These are phyloP conservation scores for Drosophila parabipectinata DNA, from an alignment of 1,140 invertebrate species.

Conservation along the genomic window DNA sequence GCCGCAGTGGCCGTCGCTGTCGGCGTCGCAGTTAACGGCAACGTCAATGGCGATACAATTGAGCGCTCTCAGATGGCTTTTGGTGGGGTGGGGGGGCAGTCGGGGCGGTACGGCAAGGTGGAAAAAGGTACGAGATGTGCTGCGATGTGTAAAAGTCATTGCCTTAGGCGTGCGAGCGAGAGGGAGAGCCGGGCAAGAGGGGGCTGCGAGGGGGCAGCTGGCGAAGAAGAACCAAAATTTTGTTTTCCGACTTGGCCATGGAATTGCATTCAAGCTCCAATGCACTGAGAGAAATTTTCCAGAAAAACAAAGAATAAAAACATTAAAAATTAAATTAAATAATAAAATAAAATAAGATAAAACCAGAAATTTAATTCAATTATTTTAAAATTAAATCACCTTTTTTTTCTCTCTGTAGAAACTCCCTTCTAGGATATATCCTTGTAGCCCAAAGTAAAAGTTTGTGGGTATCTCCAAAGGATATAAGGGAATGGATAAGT, in stretches of 20 bases:
- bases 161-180: conserved; percentile 39
- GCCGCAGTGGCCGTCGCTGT: conserved; percentile 9
- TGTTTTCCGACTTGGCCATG: conserved; percentile 30
- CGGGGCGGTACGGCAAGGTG: conserved; percentile 1
- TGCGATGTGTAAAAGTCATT: conserved; percentile 80
- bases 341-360: background rate
- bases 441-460: no score
- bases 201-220: conserved; percentile 3
- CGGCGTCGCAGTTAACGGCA: background rate
- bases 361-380: no score
- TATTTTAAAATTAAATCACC: no score
- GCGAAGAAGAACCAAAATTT: conserved; percentile 47
- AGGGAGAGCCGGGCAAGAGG: background rate
- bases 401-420: conserved; percentile 37
- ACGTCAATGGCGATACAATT: conserved; percentile 53
- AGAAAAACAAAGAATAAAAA: background rate
- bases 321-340: background rate
- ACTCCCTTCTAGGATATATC: background rate
- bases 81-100: background rate
- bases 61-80: conserved; percentile 53
- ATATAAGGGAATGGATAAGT: background rate
- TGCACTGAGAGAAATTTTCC: background rate
- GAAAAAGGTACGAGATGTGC: conserved; percentile 52
- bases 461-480: background rate
- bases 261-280: no score